Evolutionary conservation across 2,888 invertebrate genomes (phyloP), one percentile per base, ranked within the genome.

Genomic region (Volucella bombylans): DNA sequence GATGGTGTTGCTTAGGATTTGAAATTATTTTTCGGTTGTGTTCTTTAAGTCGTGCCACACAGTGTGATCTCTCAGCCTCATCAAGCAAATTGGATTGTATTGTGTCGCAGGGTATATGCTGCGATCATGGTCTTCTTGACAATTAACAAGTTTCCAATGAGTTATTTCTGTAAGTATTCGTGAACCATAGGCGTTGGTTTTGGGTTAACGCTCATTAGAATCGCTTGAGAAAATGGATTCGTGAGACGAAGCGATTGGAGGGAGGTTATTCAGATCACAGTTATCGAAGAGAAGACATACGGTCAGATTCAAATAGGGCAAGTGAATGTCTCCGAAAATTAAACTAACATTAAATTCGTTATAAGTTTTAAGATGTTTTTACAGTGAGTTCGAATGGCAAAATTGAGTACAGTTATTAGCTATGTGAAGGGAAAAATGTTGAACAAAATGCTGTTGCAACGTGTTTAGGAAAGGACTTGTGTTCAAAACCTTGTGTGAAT

Each of bases 11-110:
- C 23, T 50, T 61, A 43, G 49, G 31, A 61, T 59, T 67, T 61
- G 50, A 61, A 49, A n/a, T n/a, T 39, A 10, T 31, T 72, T 65
- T 64, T 54, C 2, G 43, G 59, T 43, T 59, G 59, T 72, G 67
- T 45, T 61, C 59, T 41, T 23, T 49, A 65, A 83, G 74, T 83
- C 83, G 83, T 83, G 83, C 65, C 61, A 79, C 83, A 74, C 79
- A 83, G 83, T 79, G 74, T 74, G 73, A 80, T 82, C 61, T 31
- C 67, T 62, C 57, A 31, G 45, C 43, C 55, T 77, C 72, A 62
- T 78, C 78, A 67, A 65, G 77, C 61, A 77, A 77, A 72, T 82
- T 77, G 67, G 54, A 62, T 72, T 14, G 61, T 62, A 69, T 39
- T 65, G 47, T 79, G 65, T 79, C 69, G 71, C 65, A 76, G 45